Evolutionary conservation across 2,888 invertebrate species (phyloP).

Genomic region (Hermaeophaga mercurialis): DNA sequence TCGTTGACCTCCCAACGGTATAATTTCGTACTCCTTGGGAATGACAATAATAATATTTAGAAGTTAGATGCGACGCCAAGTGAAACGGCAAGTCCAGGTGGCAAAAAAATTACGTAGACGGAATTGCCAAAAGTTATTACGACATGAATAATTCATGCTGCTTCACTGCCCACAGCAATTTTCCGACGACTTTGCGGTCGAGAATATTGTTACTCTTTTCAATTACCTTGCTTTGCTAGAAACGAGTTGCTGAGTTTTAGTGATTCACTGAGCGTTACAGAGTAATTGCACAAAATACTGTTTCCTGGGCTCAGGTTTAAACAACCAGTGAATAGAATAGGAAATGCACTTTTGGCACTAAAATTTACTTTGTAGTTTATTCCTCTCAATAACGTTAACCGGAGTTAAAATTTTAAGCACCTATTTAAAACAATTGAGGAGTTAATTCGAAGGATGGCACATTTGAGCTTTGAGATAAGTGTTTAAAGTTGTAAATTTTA

Average conservation of each 20-base stretch:
- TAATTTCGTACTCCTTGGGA: conserved; percentile 1
- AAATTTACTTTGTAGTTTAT: conserved; percentile 1
- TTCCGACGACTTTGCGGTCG: conserved; percentile 20
- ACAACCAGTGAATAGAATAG: background rate
- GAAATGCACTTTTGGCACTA: background rate
- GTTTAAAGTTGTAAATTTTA: too few relatives aligned
- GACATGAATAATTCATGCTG: conserved; percentile 20
- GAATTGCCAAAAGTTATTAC: conserved; percentile 18
- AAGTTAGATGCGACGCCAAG: conserved; percentile 6
- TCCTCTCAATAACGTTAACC: too few relatives aligned
- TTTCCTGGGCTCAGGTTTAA: background rate
- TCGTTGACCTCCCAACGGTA: background rate
- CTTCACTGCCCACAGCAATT: conserved; percentile 16
- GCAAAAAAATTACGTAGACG: conserved; percentile 11
- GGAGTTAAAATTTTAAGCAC: too few relatives aligned
- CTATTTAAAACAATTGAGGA: too few relatives aligned
- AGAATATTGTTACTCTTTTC: conserved; percentile 14
- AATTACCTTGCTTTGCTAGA: conserved; percentile 2
- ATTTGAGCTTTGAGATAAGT: too few relatives aligned
- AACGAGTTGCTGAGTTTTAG: background rate
- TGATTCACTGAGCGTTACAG: background rate
- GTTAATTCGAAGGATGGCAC: too few relatives aligned
- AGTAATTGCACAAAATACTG: conserved; percentile 6
- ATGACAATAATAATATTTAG: conserved; percentile 11
- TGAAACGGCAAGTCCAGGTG: conserved; percentile 11